Evolutionary conservation across 2,888 invertebrate species (phyloP).

Genomic region (Cecidostiba fungosa): DNA sequence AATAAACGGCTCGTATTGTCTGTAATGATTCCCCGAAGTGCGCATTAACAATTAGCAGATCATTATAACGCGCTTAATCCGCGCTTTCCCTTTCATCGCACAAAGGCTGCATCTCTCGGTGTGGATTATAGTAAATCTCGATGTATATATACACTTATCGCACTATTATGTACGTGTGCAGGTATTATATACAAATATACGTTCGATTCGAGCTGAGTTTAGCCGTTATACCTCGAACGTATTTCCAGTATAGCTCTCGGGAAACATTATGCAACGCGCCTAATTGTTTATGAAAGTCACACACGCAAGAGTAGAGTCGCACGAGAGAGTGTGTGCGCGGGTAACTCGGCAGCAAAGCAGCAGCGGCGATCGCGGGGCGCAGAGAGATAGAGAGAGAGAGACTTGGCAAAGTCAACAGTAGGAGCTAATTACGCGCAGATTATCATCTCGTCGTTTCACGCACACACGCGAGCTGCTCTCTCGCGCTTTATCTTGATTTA

Average conservation of each 20-base stretch:
- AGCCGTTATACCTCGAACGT: background rate
- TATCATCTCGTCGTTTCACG: constrained; percentile 67
- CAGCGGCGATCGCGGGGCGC: background rate
- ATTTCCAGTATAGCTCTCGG: constrained; percentile 14
- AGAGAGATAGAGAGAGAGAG: background rate
- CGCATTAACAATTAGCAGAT: constrained; percentile 49
- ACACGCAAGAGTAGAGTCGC: background rate
- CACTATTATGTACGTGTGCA: no score
- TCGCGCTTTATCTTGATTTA: constrained; percentile 50
- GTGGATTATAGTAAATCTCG: background rate
- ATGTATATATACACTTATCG: background rate
- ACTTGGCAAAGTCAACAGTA: constrained; percentile 63
- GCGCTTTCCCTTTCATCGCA: background rate
- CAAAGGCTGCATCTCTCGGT: background rate
- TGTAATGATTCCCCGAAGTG: background rate
- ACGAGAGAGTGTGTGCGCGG: background rate
- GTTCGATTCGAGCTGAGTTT: background rate
- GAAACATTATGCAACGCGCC: constrained; percentile 51
- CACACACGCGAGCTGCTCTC: background rate
- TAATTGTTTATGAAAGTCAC: constrained; percentile 61
- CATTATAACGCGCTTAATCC: constrained; percentile 43
- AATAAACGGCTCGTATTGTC: background rate
- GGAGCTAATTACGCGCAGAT: constrained; percentile 72
- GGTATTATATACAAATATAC: background rate
- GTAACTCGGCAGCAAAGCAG: background rate